Evolutionary conservation across 2,113 vertebrate species (phyloP).

Genomic region (Gambusia affinis): DNA sequence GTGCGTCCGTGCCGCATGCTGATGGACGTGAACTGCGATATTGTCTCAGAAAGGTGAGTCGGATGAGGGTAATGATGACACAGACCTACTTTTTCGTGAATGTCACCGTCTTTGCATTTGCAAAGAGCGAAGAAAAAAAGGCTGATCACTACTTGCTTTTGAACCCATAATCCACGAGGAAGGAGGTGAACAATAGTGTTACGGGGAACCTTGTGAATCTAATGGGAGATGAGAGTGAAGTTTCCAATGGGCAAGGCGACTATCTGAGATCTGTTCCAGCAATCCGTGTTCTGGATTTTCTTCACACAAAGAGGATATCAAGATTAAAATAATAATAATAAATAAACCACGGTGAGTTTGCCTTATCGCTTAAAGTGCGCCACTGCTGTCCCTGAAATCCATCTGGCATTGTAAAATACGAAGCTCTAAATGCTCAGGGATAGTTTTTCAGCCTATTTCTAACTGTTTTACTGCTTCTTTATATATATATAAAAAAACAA

Average conservation of each 20-base stretch:
- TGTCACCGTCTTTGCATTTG: constrained; percentile 52
- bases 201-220: constrained; percentile 55
- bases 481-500: no score
- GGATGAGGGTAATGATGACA: constrained; percentile 60
- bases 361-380: constrained; percentile 18
- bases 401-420: neutral
- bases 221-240: constrained; percentile 70
- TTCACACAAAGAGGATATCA: constrained; percentile 68
- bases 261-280: constrained; percentile 48
- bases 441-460: neutral
- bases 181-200: constrained; percentile 41
- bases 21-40: constrained; percentile 49
- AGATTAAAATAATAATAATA: neutral
- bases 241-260: constrained; percentile 53
- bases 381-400: constrained; percentile 1
- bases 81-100: constrained; percentile 71
- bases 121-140: constrained; percentile 33
- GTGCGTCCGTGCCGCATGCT: constrained; percentile 23
- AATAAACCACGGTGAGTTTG: constrained; percentile 73
- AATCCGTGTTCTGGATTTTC: constrained; percentile 34
- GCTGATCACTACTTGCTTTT: constrained; percentile 58
- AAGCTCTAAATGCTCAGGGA: neutral
- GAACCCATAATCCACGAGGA: constrained; percentile 30
- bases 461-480: constrained; percentile 1
- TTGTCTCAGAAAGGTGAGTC: constrained; percentile 58